Base-by-base conservation (phyloP, 2,113 vertebrate species). In the Scopus umbretta region DNA sequence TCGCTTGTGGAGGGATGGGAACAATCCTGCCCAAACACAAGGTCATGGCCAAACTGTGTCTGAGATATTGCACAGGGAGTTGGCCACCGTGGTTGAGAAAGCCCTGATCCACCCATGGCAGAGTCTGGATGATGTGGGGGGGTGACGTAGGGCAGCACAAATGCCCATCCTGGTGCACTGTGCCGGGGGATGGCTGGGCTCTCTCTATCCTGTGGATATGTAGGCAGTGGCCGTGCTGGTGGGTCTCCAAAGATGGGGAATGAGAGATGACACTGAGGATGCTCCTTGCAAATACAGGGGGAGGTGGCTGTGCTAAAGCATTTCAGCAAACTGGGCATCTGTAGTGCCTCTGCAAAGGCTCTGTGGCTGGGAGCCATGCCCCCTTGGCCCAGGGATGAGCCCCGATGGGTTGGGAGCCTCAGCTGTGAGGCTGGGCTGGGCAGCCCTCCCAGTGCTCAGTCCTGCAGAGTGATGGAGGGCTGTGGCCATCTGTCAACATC, bases 71-170 rank as follows among this genome's bases (percentile, higher is more conserved):
- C 16, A 10, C 7, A 7, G 26, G 52, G 42, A 40, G 14, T 27
- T 59, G 62, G 25, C 45, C 21, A 3, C 32, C 22, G 38, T 29
- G 30, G 16, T 11, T 7, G 42, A 50, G 42, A 73, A 25, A 73
- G 59, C 19, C 27, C 42, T 9, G 29, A n/a, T 16, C n/a, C n/a
- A 9, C 2, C 2, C 2, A 4, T 9, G 13, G 49, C 13, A 11
- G 65, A 29, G 76, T 30, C 25, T 42, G 42, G 67, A 17, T 26
- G 50, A 11, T 7, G n/a, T 1, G 8, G 16, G 10, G 10, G 29
- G 9, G 25, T 49, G 67, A 26, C 19, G 9, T 90, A 32, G 70
- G 38, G 32, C 45, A 70, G 34, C 19, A 7, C 5, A 19, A 29
- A 30, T 47, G 55, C 30, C 55, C 27, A n/a, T 20, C 40, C 13